Evolutionary conservation across 2,113 vertebrate species (phyloP).

Genomic region (Formicarius rufipectus): DNA sequence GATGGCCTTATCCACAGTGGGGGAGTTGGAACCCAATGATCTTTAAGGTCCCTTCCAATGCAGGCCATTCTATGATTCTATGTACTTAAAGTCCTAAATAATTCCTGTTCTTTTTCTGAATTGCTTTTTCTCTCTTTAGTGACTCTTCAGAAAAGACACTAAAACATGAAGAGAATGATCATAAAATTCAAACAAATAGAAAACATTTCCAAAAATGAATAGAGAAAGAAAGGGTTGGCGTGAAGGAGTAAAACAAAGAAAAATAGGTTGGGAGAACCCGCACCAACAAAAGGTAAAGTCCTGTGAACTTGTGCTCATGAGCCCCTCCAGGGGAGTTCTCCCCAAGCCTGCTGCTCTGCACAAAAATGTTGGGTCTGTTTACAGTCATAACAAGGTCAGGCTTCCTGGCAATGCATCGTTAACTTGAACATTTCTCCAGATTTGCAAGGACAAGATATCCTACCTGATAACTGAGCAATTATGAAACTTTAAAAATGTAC

Average conservation of each 20-base stretch:
- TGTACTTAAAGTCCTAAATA: not conserved
- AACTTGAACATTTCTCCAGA: not conserved
- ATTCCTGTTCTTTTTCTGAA: not conserved
- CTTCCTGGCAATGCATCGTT: not conserved
- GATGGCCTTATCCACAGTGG: not conserved
- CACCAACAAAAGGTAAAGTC: not conserved
- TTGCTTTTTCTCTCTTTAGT: not conserved
- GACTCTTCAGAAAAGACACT: not conserved
- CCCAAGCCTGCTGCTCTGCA: not conserved
- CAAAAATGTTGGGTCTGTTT: not conserved
- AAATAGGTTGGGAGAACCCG: not conserved
- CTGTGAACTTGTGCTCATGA: rapidly evolving
- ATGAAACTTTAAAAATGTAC: not conserved
- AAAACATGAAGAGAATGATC: not conserved
- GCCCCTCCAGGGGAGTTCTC: not conserved
- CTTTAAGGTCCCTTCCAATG: not conserved
- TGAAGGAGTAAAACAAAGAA: not conserved
- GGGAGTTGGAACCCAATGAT: not conserved
- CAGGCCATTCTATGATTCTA: not conserved
- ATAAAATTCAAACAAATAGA: not conserved
- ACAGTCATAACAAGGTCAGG: not conserved
- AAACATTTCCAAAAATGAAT: not conserved
- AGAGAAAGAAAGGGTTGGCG: not conserved
- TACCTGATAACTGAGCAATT: not conserved
- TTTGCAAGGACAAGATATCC: not conserved